Conservation (phyloP, 2,113 vertebrate species). For the Sinocyclocheilus anophthalmus region DNA sequence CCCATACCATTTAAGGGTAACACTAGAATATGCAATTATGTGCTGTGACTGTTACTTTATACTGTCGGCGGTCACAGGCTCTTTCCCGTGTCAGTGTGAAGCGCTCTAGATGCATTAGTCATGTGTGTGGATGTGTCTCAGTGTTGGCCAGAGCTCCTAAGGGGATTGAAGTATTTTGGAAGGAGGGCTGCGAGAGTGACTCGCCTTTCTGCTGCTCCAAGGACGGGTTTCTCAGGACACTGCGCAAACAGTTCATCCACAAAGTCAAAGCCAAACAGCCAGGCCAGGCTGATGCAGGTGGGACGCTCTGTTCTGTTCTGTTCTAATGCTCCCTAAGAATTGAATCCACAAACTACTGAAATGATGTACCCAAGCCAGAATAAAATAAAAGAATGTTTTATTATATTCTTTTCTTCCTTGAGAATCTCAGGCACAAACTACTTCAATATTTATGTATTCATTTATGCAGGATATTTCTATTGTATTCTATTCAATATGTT, state of each 20-base stretch:
- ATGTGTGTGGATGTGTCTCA: conserved; percentile 58
- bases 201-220: conserved; percentile 77
- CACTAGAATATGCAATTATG: neutral
- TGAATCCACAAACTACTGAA: neutral
- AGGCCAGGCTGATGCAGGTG: conserved; percentile 88
- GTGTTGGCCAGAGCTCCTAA: conserved; percentile 82
- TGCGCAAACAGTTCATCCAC: conserved; percentile 81
- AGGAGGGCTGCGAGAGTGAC: conserved; percentile 73
- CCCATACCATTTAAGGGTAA: neutral
- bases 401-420: neutral
- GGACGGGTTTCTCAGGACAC: conserved; percentile 72
- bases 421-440: neutral
- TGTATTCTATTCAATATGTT: neutral
- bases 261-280: conserved; percentile 86
- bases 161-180: conserved; percentile 84
- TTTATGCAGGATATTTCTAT: neutral
- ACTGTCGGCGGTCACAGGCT: neutral
- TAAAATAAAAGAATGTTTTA: neutral
- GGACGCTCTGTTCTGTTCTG: conserved; percentile 26
- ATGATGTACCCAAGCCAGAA: neutral
- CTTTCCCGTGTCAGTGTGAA: neutral
- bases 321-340: neutral
- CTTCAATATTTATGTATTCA: neutral
- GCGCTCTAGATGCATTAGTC: neutral
- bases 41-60: neutral